A percentile compares a stretch with the other conserved stretches of the same genome.
These are phyloP conservation scores for Caprella mutica DNA, from an alignment of 2,888 invertebrate species.

Conservation along the genomic window DNA sequence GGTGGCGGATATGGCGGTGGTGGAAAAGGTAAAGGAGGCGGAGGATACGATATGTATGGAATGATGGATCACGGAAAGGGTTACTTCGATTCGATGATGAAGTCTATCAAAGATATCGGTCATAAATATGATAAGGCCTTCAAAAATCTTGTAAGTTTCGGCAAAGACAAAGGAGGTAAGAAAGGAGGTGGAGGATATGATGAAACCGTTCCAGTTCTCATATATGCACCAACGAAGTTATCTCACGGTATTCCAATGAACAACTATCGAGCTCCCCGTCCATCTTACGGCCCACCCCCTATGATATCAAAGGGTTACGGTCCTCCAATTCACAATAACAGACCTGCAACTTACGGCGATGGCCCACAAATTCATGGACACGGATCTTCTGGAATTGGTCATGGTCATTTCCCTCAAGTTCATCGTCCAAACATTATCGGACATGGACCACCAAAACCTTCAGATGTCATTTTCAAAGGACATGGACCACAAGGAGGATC, in stretches of 20 bases:
- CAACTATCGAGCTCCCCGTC: not conserved
- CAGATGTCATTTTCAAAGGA: not conserved
- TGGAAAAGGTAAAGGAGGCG: conserved; percentile 7
- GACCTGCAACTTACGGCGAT: not conserved
- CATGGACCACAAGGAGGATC: not conserved
- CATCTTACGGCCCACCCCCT: not conserved
- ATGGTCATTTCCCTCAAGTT: too few species aligned
- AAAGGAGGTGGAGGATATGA: not conserved
- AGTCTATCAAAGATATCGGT: not conserved
- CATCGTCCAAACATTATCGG: too few species aligned
- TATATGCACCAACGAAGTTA: not conserved
- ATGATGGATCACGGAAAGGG: not conserved
- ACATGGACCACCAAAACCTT: conserved; percentile 6
- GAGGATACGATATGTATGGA: not conserved
- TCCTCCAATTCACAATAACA: not conserved
- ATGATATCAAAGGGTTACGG: too few species aligned
- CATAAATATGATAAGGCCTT: conserved; percentile 1
- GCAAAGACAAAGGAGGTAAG: not conserved
- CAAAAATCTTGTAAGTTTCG: conserved; percentile 5
- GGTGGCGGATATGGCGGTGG: not conserved
- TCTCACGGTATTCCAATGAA: too few species aligned
- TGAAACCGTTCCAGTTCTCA: conserved; percentile 2
- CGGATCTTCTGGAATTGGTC: not conserved
- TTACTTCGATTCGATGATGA: conserved; percentile 9
- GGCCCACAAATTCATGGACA: not conserved